These are phyloP conservation scores for Drosophila falleni DNA, from an alignment of 2,888 invertebrate species.

Conservation along the genomic window DNA sequence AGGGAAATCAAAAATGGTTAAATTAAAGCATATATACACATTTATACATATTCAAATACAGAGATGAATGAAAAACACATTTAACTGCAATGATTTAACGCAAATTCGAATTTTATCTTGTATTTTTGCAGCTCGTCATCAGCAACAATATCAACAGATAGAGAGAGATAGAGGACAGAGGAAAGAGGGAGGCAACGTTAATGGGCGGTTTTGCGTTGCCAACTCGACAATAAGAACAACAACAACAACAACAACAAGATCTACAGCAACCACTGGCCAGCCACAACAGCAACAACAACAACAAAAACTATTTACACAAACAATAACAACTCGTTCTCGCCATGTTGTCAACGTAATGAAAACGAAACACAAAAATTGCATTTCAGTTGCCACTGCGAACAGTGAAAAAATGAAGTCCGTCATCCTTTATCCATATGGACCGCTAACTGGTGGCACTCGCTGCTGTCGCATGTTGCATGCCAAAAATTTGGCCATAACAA, in stretches of 20 bases:
- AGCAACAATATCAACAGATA: not conserved
- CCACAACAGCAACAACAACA: slow-evolving; percentile 10
- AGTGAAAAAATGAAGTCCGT: slow-evolving; percentile 86
- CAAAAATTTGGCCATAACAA: slow-evolving; percentile 90
- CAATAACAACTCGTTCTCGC: slow-evolving; percentile 13
- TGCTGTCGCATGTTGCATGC: slow-evolving; percentile 90
- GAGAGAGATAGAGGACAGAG: not conserved
- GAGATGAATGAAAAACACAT: slow-evolving; percentile 16
- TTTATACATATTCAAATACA: not conserved
- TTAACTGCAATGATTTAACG: slow-evolving; percentile 49
- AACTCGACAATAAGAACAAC: slow-evolving; percentile 18
- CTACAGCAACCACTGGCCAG: slow-evolving; percentile 6
- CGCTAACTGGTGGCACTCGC: slow-evolving; percentile 85
- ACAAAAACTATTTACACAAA: slow-evolving; percentile 12
- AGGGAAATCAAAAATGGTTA: slow-evolving; percentile 4
- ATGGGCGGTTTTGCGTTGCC: slow-evolving; percentile 29
- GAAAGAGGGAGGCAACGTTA: slow-evolving; percentile 6
- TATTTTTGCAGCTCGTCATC: slow-evolving; percentile 56
- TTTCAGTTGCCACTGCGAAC: slow-evolving; percentile 65
- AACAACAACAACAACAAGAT: not conserved
- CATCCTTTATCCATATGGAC: slow-evolving; percentile 86
- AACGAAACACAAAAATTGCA: slow-evolving; percentile 67
- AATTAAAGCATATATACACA: not conserved
- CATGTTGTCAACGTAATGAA: slow-evolving; percentile 79
- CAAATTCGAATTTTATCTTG: slow-evolving; percentile 47